Percentiles rank a stretch among this genome's conserved stretches.
phyloP scores from a whole-genome alignment of 2,113 vertebrate genomes.

The Falcunculus frontatus region DNA sequence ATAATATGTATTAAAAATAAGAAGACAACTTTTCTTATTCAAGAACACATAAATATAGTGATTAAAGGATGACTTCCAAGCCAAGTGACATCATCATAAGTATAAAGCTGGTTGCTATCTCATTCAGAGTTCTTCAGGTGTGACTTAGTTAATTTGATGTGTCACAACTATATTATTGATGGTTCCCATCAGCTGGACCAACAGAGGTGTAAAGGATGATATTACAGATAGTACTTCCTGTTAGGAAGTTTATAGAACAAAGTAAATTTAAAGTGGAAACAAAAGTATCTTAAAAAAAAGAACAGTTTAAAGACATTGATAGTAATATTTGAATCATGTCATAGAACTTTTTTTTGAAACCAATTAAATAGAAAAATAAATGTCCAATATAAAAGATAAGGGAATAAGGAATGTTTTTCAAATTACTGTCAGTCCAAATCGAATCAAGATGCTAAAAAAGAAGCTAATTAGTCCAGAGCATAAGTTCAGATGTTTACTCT shows the following conservation, averaged over 20 bases:
- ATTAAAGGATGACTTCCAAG: background rate
- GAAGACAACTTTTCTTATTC: background rate
- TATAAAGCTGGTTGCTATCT: background rate
- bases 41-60: background rate
- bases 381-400: background rate
- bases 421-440: background rate
- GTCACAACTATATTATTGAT: background rate
- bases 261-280: background rate
- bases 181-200: background rate
- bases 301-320: background rate
- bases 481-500: background rate
- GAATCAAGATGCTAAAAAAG: background rate
- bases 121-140: background rate
- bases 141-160: background rate
- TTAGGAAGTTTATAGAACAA: background rate
- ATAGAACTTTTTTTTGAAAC: background rate
- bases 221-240: background rate
- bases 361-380: background rate
- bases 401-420: background rate
- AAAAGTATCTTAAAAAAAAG: background rate
- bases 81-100: background rate
- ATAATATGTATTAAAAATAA: background rate
- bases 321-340: background rate
- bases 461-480: background rate
- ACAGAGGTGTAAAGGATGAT: background rate